Base-by-base conservation (phyloP, 1,140 invertebrate genomes). In the Meloidogyne exigua region DNA sequence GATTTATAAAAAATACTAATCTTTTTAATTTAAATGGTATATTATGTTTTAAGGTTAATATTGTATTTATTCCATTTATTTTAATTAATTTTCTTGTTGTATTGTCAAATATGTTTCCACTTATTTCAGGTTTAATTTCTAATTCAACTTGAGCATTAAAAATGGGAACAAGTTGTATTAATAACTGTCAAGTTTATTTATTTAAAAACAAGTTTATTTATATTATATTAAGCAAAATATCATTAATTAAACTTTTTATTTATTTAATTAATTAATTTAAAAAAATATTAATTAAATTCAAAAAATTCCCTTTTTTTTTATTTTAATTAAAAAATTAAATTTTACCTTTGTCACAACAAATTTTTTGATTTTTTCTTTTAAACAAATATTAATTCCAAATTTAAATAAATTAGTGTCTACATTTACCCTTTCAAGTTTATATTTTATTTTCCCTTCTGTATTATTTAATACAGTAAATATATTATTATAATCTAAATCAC, bases 41-140 rank as follows among this genome's bases (percentile, higher is more conserved):
- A n/a, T 57, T 57, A 1, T 9, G n/a, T n/a, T 18, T 18, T 44
- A 44, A 15, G 18, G 3, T n/a, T 57, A 57, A 21, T 9, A 21
- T n/a, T 57, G 49, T n/a, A 57, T 57, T 57, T 57, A 57, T 57
- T 57, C 9, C 49, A n/a, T 57, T 57, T 57, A 57, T 57, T 57
- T 57, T n/a, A 7, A 57, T 57, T 57, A 9, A 4, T 57, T 57
- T 57, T n/a, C 7, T 57, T n/a, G 9, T 21, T n/a, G 5, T n/a
- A n/a, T n/a, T n/a, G 13, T 57, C 21, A n/a, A 15, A n/a, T 9
- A 57, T 9, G 5, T 4, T n/a, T 15, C 0, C 7, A 57, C 21
- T n/a, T 9, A 57, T 32, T 32, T 32, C n/a, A 57, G 7, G 13
- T 57, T 57, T n/a, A n/a, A 5, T 57, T 57, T 57, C 49, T 57